Evolutionary conservation across 1,140 invertebrate genomes (phyloP).

Genomic region (Araneus ventricosus): DNA sequence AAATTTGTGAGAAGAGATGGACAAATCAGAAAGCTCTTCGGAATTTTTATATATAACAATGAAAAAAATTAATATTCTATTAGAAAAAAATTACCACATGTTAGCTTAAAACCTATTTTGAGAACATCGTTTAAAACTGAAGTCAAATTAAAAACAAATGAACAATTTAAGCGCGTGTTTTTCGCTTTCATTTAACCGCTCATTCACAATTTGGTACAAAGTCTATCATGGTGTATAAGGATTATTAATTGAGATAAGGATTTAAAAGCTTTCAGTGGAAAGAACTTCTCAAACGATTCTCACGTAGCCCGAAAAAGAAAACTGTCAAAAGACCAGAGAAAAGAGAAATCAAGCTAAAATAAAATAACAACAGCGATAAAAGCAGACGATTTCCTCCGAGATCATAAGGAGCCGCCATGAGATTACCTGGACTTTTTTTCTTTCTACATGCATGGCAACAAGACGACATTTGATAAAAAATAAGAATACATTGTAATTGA

Average conservation of each 20-base stretch:
- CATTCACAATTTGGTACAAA: not conserved
- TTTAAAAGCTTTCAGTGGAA: not conserved
- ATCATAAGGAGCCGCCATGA: slow-evolving; percentile 13
- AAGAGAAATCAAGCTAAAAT: slow-evolving; percentile 1
- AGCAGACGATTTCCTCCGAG: not conserved
- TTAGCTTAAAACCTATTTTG: no score
- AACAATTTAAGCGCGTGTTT: not conserved
- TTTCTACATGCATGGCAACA: not conserved
- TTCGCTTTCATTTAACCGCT: not conserved
- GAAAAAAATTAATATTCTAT: no score
- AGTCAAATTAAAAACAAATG: no score
- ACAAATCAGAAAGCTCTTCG: no score
- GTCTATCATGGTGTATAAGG: not conserved
- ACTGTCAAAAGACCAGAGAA: slow-evolving; percentile 12
- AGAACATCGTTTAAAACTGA: no score
- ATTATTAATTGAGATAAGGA: slow-evolving; percentile 15
- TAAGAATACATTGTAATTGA: slow-evolving; percentile 45
- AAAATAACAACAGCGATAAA: not conserved
- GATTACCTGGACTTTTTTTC: slow-evolving; percentile 22
- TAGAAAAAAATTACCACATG: no score
- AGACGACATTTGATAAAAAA: slow-evolving; percentile 37
- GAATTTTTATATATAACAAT: no score
- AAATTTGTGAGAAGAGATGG: no score
- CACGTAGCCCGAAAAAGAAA: not conserved
- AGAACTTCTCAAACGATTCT: slow-evolving; percentile 7